Conservation (phyloP, 2,888 invertebrate species). For the Saturnia pavonia region DNA sequence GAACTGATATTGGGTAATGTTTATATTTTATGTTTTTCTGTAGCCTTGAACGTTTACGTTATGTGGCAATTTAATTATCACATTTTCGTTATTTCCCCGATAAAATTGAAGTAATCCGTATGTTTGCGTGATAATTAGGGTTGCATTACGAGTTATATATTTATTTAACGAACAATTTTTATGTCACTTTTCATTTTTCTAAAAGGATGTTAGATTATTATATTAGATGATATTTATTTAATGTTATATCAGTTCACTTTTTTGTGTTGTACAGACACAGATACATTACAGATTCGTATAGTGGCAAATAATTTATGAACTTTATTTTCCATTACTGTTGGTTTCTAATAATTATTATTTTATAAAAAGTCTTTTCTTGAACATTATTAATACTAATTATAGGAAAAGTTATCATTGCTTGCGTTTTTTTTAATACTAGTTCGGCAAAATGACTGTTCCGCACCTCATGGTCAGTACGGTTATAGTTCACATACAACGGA, state of each 20-base stretch:
- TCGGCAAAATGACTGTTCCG: no score
- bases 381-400: no score
- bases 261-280: no score
- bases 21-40: conserved; percentile 52
- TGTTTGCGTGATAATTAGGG: conserved; percentile 32
- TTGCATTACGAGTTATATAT: conserved; percentile 23
- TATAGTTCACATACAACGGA: no score
- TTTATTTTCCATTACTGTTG: neutral
- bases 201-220: conserved; percentile 20
- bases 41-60: conserved; percentile 51
- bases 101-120: conserved; percentile 31
- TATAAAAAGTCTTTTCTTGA: neutral
- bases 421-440: no score
- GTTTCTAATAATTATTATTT: neutral
- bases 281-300: neutral
- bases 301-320: neutral
- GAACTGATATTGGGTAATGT: conserved; percentile 57
- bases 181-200: conserved; percentile 10
- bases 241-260: neutral
- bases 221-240: neutral
- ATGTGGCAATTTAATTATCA: conserved; percentile 69
- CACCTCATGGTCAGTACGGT: no score
- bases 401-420: no score
- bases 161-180: conserved; percentile 15
- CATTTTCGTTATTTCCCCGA: conserved; percentile 47